Evolutionary conservation across 2,113 vertebrate genomes (phyloP).

Genomic region (Rhinoptilus africanus): DNA sequence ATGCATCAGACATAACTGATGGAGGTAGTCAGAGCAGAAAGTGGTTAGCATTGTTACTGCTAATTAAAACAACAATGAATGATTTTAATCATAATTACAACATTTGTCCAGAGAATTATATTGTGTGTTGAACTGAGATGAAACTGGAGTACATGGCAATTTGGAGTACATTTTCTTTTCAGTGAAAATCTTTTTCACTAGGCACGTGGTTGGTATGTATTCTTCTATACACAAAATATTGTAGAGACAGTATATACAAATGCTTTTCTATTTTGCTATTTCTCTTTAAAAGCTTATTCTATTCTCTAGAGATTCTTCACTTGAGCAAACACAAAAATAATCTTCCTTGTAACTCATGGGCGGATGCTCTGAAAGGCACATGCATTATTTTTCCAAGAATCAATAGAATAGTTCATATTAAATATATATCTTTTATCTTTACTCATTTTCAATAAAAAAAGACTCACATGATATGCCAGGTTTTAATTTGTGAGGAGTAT

Average conservation of each 20-base stretch:
- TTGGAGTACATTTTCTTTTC: background rate
- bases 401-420: background rate
- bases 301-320: background rate
- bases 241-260: background rate
- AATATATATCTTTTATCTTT: background rate
- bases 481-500: background rate
- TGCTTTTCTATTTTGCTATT: background rate
- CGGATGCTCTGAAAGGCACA: background rate
- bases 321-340: background rate
- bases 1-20: background rate
- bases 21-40: background rate
- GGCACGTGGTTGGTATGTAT: background rate
- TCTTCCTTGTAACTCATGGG: background rate
- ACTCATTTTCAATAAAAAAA: background rate
- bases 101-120: background rate
- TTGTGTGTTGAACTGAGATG: background rate
- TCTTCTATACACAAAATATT: background rate
- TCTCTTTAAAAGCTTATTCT: background rate
- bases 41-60: background rate
- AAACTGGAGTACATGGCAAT: background rate
- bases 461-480: background rate
- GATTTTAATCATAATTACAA: background rate
- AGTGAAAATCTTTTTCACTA: background rate
- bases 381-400: background rate
- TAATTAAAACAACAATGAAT: background rate